A percentile compares a stretch with the other conserved stretches of the same genome.
Conservation (phyloP, 2,113 vertebrate genomes). For the Sula dactylatra region DNA sequence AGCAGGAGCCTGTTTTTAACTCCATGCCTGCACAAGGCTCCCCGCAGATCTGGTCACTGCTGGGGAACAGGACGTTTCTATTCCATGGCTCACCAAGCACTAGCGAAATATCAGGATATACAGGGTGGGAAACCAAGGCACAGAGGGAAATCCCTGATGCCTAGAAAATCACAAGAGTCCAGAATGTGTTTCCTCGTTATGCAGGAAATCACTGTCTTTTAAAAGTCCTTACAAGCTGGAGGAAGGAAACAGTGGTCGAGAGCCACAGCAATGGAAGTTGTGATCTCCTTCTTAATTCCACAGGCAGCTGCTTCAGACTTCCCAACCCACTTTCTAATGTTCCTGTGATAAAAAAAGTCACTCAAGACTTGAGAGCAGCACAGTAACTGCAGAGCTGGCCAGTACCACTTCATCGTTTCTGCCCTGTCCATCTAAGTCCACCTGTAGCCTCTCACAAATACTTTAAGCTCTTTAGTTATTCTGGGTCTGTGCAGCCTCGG, state of each 20-base stretch:
- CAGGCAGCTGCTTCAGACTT: background rate
- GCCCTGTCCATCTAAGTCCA: background rate
- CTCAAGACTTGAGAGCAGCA: background rate
- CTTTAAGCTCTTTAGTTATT: background rate
- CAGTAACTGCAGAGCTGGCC: background rate
- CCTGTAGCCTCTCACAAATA: background rate
- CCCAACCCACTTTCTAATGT: background rate
- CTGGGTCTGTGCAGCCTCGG: background rate
- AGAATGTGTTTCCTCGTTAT: background rate
- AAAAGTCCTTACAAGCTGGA: background rate
- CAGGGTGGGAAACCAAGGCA: background rate
- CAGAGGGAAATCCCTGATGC: background rate
- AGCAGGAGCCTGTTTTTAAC: background rate
- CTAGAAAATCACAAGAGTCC: background rate
- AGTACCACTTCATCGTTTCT: background rate
- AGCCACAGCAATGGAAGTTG: background rate
- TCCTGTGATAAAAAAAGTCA: background rate
- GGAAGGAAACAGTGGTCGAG: background rate
- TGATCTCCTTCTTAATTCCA: background rate
- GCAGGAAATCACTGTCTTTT: background rate
- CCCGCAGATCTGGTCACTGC: no score
- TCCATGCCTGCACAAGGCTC: background rate
- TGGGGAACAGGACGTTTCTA: accelerated
- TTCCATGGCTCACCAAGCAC: background rate
- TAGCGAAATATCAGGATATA: background rate